A percentile compares a stretch with the other conserved stretches of the same genome.
phyloP scores from a whole-genome alignment of 2,888 invertebrate genomes.

The Keiferia lycopersicella region DNA sequence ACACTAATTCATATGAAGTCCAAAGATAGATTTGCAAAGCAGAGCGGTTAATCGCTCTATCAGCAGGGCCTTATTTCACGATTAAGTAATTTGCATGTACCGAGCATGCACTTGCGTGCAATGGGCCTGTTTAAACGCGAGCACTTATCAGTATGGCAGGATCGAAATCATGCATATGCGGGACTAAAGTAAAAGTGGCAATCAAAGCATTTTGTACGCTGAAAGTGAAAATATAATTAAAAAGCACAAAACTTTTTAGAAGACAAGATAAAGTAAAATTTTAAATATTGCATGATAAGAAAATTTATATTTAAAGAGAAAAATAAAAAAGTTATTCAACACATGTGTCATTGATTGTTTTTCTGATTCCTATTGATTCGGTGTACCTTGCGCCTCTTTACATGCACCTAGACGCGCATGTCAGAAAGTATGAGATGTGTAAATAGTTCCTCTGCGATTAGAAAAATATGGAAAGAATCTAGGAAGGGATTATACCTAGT shows the following conservation, averaged over 20 bases:
- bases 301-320: too few relatives aligned
- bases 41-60: background rate
- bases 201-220: background rate
- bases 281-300: too few relatives aligned
- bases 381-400: too few relatives aligned
- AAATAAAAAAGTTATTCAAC: too few relatives aligned
- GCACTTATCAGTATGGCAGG: conserved; percentile 51
- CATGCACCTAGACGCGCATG: too few relatives aligned
- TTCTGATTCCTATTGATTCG: background rate
- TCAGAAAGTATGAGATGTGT: background rate
- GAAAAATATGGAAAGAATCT: conserved; percentile 32
- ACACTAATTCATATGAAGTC: background rate
- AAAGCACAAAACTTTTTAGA: background rate
- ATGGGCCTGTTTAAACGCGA: conserved; percentile 53
- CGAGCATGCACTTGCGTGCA: conserved; percentile 49
- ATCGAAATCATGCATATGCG: background rate
- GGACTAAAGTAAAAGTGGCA: background rate
- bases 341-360: too few relatives aligned
- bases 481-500: conserved; percentile 36
- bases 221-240: background rate
- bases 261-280: too few relatives aligned
- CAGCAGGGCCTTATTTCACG: conserved; percentile 26
- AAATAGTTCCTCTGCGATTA: too few relatives aligned
- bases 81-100: conserved; percentile 39
- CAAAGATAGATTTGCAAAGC: background rate